phyloP scores from a whole-genome alignment of 1,140 invertebrate species.

The Bombus superbus region DNA sequence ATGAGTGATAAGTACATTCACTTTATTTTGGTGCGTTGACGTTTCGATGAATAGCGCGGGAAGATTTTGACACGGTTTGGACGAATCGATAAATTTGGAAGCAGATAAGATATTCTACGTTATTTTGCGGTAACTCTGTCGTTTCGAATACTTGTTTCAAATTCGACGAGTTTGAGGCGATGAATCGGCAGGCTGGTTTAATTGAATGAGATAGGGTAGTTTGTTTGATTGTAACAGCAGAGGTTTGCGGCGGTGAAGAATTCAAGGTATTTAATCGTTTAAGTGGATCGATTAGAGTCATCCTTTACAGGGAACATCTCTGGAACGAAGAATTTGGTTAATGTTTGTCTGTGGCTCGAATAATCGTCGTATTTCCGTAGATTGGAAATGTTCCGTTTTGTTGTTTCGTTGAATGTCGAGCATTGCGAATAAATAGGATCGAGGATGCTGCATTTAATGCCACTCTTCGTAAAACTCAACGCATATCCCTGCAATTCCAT shows the following conservation, averaged over 20 bases:
- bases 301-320: background rate
- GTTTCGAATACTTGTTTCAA: background rate
- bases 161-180: background rate
- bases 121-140: background rate
- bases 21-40: too few species aligned
- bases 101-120: background rate
- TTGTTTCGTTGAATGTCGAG: background rate
- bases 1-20: background rate
- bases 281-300: conserved; percentile 11
- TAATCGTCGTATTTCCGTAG: background rate
- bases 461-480: background rate
- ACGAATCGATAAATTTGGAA: background rate
- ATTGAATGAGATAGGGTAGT: background rate
- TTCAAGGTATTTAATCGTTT: conserved; percentile 19
- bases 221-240: conserved; percentile 11
- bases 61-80: background rate
- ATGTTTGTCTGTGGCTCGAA: background rate
- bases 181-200: background rate
- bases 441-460: background rate
- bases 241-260: conserved; percentile 14
- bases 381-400: background rate
- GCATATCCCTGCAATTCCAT: background rate
- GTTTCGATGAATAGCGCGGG: too few species aligned
- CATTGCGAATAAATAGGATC: background rate
- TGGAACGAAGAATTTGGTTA: background rate